Base-by-base conservation (phyloP, 2,113 vertebrate genomes). In the Dipodomys ordii region DNA sequence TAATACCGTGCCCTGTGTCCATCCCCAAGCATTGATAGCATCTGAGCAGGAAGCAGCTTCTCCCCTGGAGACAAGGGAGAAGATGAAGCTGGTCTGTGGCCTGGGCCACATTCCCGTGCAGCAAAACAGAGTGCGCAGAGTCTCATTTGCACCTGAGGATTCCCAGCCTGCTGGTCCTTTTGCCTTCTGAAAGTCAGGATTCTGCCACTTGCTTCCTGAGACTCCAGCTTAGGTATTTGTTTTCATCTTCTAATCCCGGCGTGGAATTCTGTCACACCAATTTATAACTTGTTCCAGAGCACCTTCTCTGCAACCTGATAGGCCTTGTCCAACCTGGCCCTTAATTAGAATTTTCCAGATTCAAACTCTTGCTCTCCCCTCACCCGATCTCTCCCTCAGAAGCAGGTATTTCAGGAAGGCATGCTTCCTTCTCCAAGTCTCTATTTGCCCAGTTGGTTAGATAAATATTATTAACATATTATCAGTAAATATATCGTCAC, bases 11-110 rank as follows among this genome's bases (percentile, higher is more conserved):
- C 60, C 44, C 1, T 4, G 1, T 0, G 1, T 18, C 3, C 30
- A 18, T 2, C 18, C 22, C 7, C 0, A 6, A 0, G 2, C 20
- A 0, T 57, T 57, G 28, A 18, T 6, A 0, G 2, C 3, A 0
- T 12, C 71, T 0, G n/a, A 3, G 6, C 16, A 1, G 46, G 46
- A 15, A 67, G 0, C 78, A 2, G 72, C 28, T 0, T 20, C 76
- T 30, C 7, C 0, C 16, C 9, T 7, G 57, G 28, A 44, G 39
- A n/a, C 30, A 4, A 1, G 11, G 27, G 11, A 44, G 22, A 60
- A 46, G 69, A 25, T 1, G 25, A 16, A 6, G 9, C 0, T 0
- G 4, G 2, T 9, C 22, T 0, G 13, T 19, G 67, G n/a, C 27
- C 32, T 49, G 1, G 1, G 5, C 27, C 0, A 3, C 2, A 12